Percentiles rank a stretch among this genome's conserved stretches.
Conservation (phyloP, 2,113 vertebrate species). For the Nyctibius bracteatus region DNA sequence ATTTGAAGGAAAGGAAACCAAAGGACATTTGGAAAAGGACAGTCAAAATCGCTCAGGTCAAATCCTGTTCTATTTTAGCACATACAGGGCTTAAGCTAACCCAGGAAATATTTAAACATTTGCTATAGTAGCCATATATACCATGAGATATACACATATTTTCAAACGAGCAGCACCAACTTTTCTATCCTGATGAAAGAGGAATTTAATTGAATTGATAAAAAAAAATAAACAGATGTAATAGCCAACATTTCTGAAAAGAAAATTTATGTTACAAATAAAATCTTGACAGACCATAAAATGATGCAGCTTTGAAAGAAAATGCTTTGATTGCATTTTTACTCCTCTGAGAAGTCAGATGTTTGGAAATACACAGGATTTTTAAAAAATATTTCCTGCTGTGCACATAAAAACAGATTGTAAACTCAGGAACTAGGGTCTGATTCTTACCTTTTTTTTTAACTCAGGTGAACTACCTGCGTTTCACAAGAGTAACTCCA, state of each 20-base stretch:
- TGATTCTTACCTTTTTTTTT: not conserved
- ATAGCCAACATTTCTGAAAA: constrained; percentile 60
- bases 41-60: not conserved
- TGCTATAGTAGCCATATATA: not conserved
- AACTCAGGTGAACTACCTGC: not conserved
- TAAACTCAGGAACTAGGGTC: not conserved
- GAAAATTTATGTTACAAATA: constrained; percentile 52
- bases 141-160: not conserved
- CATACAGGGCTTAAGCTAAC: not conserved
- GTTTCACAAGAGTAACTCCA: not conserved
- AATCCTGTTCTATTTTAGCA: not conserved
- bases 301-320: constrained; percentile 65
- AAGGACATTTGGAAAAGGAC: not conserved
- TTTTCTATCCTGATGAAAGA: constrained; percentile 56
- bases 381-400: constrained; percentile 53
- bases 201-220: constrained; percentile 47
- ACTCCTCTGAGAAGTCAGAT: constrained; percentile 63
- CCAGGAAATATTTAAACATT: not conserved
- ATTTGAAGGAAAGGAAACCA: not conserved
- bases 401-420: not conserved
- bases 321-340: constrained; percentile 69
- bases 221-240: constrained; percentile 44
- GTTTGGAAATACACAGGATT: constrained; percentile 66
- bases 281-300: constrained; percentile 63
- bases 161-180: constrained; percentile 30